Conservation (phyloP, 2,797 vertebrate genomes). For the Phyllotis vaccarum region DNA sequence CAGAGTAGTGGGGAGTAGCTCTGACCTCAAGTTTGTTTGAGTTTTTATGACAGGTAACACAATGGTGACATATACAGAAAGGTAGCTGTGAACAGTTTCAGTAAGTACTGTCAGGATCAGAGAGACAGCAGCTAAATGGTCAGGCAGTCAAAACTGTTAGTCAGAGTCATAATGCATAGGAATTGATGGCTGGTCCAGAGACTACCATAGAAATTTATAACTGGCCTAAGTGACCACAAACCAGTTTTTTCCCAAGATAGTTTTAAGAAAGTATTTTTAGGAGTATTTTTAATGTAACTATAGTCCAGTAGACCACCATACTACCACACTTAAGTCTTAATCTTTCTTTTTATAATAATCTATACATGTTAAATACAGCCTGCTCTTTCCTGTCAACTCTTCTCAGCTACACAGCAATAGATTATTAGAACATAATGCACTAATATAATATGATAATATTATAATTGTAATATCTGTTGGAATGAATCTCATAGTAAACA, state of each 20-base stretch:
- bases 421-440: background rate
- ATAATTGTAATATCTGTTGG: background rate
- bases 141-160: background rate
- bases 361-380: background rate
- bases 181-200: background rate
- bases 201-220: background rate
- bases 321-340: background rate
- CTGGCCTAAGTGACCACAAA: background rate
- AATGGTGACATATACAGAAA: background rate
- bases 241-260: background rate
- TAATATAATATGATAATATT: background rate
- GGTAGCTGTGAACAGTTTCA: background rate
- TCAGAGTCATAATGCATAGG: background rate
- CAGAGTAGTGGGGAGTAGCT: background rate
- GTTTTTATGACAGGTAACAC: too few species aligned
- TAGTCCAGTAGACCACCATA: too few species aligned
- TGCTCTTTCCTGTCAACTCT: background rate
- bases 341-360: background rate
- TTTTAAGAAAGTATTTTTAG: background rate
- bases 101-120: background rate
- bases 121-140: background rate
- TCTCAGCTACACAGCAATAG: background rate
- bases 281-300: background rate
- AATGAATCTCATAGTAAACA: background rate
- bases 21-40: background rate